Base-by-base conservation (phyloP, 37 sponge, comb jelly and placozoan species). In the Lycopodina hypogea region DNA sequence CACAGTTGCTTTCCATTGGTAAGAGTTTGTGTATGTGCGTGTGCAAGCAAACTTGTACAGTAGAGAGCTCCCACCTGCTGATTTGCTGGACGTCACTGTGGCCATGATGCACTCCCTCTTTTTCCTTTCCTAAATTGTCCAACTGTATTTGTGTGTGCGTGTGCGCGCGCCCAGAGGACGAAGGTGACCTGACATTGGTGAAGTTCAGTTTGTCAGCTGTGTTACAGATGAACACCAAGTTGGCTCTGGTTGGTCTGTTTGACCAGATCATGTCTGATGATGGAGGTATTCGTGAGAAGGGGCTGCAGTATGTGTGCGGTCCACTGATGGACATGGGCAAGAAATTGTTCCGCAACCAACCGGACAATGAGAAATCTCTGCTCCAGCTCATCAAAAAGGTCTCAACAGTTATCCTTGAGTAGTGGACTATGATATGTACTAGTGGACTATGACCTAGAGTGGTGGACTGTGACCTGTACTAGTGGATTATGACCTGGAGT, bases 1-100 rank as follows among this genome's bases (percentile, higher is more conserved):
- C 87, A 36, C 91, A 90, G 75, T 55, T 90, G 50, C 70, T 90
- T 38, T 56, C 76, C 15, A 67, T 79, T 40, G 90, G 90, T 90
- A 36, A 52, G 71, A 39, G 18, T 33, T 32, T 30, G 59, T 58
- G 26, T 19, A 58, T 58, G 59, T 52, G 15, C 53, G 15, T 52
- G 15, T 52, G 53, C 15, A 52, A 79, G 56, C 2, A 22, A 30
- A 42, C n/a, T 56, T 8, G 22, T 24, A 2, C 38, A 42, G 50
- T 38, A 51, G 4, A 3, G 26, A n/a, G n/a, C n/a, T n/a, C n/a
- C n/a, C n/a, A n/a, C n/a, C n/a, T n/a, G n/a, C n/a, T n/a, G n/a
- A n/a, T n/a, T n/a, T n/a, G n/a, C n/a, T n/a, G n/a, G n/a, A n/a
- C n/a, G n/a, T n/a, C n/a, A n/a, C n/a, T n/a, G n/a, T n/a, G n/a